Evolutionary conservation across 2,113 vertebrate species (phyloP).

Genomic region (Toxotes jaculatrix): DNA sequence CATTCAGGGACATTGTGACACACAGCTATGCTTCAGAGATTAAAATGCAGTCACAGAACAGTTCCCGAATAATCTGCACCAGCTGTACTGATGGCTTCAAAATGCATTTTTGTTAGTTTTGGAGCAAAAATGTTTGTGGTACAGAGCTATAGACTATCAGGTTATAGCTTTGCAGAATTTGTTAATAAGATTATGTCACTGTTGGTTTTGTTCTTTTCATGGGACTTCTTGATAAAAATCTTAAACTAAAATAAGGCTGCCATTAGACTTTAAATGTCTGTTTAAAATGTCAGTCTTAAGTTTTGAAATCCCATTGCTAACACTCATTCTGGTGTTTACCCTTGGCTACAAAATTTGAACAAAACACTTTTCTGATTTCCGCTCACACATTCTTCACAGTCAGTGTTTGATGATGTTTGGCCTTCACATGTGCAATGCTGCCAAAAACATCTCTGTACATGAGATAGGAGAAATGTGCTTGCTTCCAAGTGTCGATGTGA

Average conservation of each 20-base stretch:
- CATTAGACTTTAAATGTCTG: background rate
- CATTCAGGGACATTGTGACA: slow-evolving; percentile 10
- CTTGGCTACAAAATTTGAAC: slow-evolving; percentile 11
- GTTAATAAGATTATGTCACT: background rate
- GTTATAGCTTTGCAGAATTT: background rate
- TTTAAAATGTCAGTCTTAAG: background rate
- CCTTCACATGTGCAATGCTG: slow-evolving; percentile 6
- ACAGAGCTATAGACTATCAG: background rate
- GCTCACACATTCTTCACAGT: slow-evolving; percentile 27
- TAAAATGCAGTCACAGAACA: background rate
- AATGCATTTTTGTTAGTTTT: background rate
- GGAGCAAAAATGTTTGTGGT: background rate
- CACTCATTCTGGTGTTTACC: slow-evolving; percentile 4
- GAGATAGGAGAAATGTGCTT: background rate
- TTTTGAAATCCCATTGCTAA: slow-evolving; percentile 6
- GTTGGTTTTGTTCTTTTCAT: background rate
- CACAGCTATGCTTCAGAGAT: slow-evolving; percentile 1
- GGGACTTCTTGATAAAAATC: background rate
- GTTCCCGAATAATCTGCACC: background rate
- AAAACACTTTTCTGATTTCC: slow-evolving; percentile 28
- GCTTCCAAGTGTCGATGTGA: background rate
- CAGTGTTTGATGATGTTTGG: slow-evolving; percentile 24
- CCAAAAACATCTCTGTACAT: slow-evolving; percentile 11
- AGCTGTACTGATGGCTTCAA: no score
- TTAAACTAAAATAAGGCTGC: background rate